Evolutionary conservation across 2,888 invertebrate genomes (phyloP), one percentile per base, ranked within the genome.

Genomic region (Leptopilina myrica): DNA sequence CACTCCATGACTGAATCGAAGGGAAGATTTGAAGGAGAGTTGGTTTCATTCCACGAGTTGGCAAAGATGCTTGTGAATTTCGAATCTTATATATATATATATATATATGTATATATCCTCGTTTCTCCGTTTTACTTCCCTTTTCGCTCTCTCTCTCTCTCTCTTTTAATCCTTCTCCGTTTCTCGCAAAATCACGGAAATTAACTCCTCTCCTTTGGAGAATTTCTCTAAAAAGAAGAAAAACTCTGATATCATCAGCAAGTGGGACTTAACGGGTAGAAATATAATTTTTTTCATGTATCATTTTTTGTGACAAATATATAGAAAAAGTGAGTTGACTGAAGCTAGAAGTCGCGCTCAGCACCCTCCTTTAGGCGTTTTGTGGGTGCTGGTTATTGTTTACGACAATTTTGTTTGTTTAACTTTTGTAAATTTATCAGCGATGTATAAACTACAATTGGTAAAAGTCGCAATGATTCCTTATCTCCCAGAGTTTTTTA

Each of bases 11-110:
- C n/a, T 33, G 73, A 73, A 56, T 73, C 69, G 69, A 53, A 73
- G 73, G 56, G 56, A 73, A 73, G 73, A 56, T 11, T 73, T 56
- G 73, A 73, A 73, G 73, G 56, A 73, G 73, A 56, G 73, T 73
- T 73, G 73, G 73, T 56, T 73, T 73, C 73, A 73, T 73, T 73
- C 56, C 15, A n/a, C 33, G 14, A 56, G 40, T 56, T 73, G 73
- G 73, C 73, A 73, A 33, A 33, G 73, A 73, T 53, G 56, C 53
- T 73, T 26, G 56, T 9, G n/a, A 73, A 56, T 73, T 73, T 53
- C 53, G 53, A 73, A 73, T 53, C 69, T 26, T 53, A 53, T 69
- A 53, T 53, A 33, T 33, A 5, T 33, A 33, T 33, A 33, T 5
- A 43, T 43, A 43, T 43, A 43, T 49, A 46, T 46, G 1, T 69